phyloP scores from a whole-genome alignment of 2,797 vertebrate species.

The Chaunax sp. region DNA sequence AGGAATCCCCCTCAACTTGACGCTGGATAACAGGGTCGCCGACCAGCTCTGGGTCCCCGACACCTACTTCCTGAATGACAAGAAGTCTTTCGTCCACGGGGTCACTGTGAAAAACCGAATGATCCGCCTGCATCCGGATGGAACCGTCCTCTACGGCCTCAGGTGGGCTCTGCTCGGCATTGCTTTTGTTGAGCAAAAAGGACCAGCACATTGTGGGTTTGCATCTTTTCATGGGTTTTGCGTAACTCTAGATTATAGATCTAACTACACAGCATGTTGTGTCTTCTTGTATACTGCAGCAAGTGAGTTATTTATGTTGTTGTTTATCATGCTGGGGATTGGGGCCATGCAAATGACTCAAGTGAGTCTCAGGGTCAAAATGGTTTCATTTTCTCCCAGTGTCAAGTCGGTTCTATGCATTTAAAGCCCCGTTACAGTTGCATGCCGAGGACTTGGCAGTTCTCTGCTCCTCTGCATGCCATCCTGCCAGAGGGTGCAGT shows the following conservation, averaged over 20 bases:
- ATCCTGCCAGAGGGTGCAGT: too few relatives aligned
- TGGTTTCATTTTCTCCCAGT: conserved; percentile 22
- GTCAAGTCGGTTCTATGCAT: conserved; percentile 39
- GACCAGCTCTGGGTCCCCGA: conserved; percentile 97
- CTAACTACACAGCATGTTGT: too few relatives aligned
- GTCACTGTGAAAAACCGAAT: conserved; percentile 96
- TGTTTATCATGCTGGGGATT: neutral
- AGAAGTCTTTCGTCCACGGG: conserved; percentile 95
- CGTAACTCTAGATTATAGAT: too few relatives aligned
- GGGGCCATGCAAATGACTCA: conserved; percentile 23
- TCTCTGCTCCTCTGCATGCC: too few relatives aligned
- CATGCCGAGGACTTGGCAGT: neutral
- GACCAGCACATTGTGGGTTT: too few relatives aligned
- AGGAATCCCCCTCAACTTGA: conserved; percentile 93
- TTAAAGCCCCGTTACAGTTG: conserved; percentile 44
- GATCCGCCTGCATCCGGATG: conserved; percentile 95
- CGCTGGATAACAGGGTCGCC: conserved; percentile 93
- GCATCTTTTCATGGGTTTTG: too few relatives aligned
- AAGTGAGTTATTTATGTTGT: neutral
- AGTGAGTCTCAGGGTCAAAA: conserved; percentile 28
- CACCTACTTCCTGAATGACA: conserved; percentile 96
- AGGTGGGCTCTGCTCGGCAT: conserved; percentile 79
- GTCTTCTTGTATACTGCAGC: neutral
- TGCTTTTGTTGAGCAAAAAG: too few relatives aligned
- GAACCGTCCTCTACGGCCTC: conserved; percentile 93